phyloP scores from a whole-genome alignment of 1,140 invertebrate genomes.

The Sarcophaga bullata region DNA sequence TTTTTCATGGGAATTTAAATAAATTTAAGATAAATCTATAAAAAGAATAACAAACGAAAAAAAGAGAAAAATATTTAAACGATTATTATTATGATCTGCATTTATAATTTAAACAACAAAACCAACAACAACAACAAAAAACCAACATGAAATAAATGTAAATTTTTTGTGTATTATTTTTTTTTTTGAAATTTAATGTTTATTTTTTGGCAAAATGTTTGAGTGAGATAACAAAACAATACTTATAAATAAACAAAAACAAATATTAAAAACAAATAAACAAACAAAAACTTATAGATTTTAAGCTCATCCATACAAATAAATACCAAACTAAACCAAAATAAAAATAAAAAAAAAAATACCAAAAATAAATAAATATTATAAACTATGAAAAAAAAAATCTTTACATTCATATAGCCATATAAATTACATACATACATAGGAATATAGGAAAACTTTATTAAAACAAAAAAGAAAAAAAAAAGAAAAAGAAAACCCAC shows the following conservation, averaged over 20 bases:
- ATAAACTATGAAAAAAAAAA: slow-evolving; percentile 24
- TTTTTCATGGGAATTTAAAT: background rate
- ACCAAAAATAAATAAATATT: slow-evolving; percentile 19
- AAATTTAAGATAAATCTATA: background rate
- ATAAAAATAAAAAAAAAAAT: slow-evolving; percentile 29
- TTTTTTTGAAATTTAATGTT: slow-evolving; percentile 28
- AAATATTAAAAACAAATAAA: slow-evolving; percentile 52
- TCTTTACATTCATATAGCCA: background rate
- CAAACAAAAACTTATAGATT: slow-evolving; percentile 33
- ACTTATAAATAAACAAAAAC: slow-evolving; percentile 62
- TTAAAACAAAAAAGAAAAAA: too few relatives aligned
- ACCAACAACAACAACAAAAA: background rate
- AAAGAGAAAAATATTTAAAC: background rate
- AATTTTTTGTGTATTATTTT: background rate
- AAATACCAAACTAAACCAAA: slow-evolving; percentile 11
- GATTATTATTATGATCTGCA: slow-evolving; percentile 18
- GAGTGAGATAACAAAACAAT: slow-evolving; percentile 66
- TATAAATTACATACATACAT: background rate
- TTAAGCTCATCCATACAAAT: slow-evolving; percentile 29
- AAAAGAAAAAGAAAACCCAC: too few relatives aligned
- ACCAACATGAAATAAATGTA: slow-evolving; percentile 2
- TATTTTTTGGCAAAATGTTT: slow-evolving; percentile 52
- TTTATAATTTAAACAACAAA: slow-evolving; percentile 13
- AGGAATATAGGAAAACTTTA: too few relatives aligned
- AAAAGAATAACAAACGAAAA: background rate